A percentile compares a stretch with the other conserved stretches of the same genome.
Evolutionary conservation across 30 jellyfish, hydroid and myxozoan genomes (phyloP).

Genomic region (Aurelia aurita): DNA sequence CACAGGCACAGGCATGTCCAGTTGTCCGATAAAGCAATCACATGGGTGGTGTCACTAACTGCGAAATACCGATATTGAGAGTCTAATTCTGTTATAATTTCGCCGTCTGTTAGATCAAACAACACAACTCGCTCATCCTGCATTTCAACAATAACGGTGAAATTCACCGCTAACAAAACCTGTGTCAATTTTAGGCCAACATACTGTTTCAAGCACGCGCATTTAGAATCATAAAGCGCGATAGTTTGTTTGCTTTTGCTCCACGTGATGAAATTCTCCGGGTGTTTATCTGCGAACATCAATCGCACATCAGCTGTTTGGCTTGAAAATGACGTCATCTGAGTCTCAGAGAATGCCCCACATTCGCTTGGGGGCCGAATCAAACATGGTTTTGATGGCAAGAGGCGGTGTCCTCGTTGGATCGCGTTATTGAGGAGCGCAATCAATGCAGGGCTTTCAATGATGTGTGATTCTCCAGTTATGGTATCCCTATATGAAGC

Average conservation of each 20-base stretch:
- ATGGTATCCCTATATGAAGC: background rate
- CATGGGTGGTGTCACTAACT: constrained; percentile 49
- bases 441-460: constrained; percentile 9
- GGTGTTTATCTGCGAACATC: constrained; percentile 39
- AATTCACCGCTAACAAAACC: constrained; percentile 13
- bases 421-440: constrained; percentile 14
- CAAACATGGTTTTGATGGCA: constrained; percentile 62
- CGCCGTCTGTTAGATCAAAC: constrained; percentile 42
- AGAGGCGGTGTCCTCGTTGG: constrained; percentile 40
- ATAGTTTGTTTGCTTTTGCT: constrained; percentile 29
- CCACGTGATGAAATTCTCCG: constrained; percentile 53
- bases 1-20: constrained; percentile 30
- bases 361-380: constrained; percentile 71
- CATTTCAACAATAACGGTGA: constrained; percentile 24
- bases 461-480: background rate
- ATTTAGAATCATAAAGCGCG: constrained; percentile 26
- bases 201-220: constrained; percentile 15
- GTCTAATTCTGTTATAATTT: constrained; percentile 18
- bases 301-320: constrained; percentile 43
- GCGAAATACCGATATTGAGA: constrained; percentile 61
- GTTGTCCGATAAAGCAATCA: constrained; percentile 49
- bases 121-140: constrained; percentile 41
- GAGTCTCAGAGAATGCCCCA: constrained; percentile 55
- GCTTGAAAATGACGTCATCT: constrained; percentile 10
- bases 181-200: constrained; percentile 33